A percentile compares a stretch with the other conserved stretches of the same genome.
These are phyloP conservation scores for Phaenicophaeus curvirostris DNA, from an alignment of 2,797 vertebrate species.

Conservation along the genomic window DNA sequence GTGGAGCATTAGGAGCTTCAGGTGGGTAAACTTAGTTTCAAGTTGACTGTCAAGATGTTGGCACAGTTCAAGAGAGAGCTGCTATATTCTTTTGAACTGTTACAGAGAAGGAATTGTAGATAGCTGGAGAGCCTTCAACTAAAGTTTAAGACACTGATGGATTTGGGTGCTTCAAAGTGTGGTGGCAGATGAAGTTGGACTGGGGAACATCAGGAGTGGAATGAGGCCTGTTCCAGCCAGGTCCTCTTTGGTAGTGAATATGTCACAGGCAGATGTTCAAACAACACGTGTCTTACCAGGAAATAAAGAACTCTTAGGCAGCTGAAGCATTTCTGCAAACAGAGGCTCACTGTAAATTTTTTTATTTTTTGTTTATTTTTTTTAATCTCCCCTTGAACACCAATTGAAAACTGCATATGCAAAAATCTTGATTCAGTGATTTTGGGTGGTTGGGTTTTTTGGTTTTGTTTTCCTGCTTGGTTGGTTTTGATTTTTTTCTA, in stretches of 20 bases:
- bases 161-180: not conserved
- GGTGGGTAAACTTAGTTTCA: not conserved
- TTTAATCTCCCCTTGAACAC: not conserved
- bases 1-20: not conserved
- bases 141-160: not conserved
- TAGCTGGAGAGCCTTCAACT: not conserved
- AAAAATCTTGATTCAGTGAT: not conserved
- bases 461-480: not conserved
- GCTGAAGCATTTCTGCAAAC: not conserved
- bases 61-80: not conserved
- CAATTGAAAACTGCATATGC: not conserved
- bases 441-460: not conserved
- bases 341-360: not conserved
- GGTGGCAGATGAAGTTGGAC: not conserved
- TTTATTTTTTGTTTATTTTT: not conserved
- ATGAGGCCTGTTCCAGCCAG: not conserved
- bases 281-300: not conserved
- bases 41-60: not conserved
- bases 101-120: not conserved
- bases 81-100: not conserved
- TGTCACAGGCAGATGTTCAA: not conserved
- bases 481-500: not conserved
- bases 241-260: accelerated
- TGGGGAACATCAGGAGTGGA: not conserved
- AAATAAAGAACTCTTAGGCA: not conserved